Base-by-base conservation (phyloP, 1,140 invertebrate species). In the Trichomalopsis sarcophagae region DNA sequence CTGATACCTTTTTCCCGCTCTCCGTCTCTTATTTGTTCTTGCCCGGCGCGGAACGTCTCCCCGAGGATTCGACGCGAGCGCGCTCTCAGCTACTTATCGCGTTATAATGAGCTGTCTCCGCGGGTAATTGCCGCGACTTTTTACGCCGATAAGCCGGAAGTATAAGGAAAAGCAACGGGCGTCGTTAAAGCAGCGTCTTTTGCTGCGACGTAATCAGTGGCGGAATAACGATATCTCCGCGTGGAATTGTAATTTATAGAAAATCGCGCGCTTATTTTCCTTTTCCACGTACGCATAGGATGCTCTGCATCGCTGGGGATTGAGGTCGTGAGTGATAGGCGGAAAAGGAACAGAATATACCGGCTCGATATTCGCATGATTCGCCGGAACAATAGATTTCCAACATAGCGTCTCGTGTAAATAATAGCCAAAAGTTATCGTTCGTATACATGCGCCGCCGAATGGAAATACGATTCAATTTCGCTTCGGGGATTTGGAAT, bases 51-150 rank as follows among this genome's bases (percentile, higher is more conserved):
- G 21, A 69, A 62, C n/a, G 36, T 74, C 80, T 87, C 76, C 85
- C 77, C 36, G 77, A 71, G 86, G 86, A 84, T 78, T 80, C 74
- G 44, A 85, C 80, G 44, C 40, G 79, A 79, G 69, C 81, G 77
- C 81, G 55, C 30, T 11, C 55, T 11, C 33, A 27, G 44, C 27
- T 40, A 84, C 78, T 88, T 87, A 87, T 88, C 85, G 87, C 87
- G 86, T 88, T 88, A 85, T 86, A 89, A 84, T 84, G 84, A 80
- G 86, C 30, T 86, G 80, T 73, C 79, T 87, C 69, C 76, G 78
- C 17, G 40, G 27, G 68, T 86, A 86, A 83, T 82, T 79, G 71
- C 80, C 36, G 44, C 36, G 44, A 3, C 30, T 75, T 76, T 82
- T 82, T 82, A 23, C 40, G 36, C 36, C 13, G 75, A 84, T 78